Conservation (phyloP, 1,140 invertebrate genomes). For the Aphelinus certus region DNA sequence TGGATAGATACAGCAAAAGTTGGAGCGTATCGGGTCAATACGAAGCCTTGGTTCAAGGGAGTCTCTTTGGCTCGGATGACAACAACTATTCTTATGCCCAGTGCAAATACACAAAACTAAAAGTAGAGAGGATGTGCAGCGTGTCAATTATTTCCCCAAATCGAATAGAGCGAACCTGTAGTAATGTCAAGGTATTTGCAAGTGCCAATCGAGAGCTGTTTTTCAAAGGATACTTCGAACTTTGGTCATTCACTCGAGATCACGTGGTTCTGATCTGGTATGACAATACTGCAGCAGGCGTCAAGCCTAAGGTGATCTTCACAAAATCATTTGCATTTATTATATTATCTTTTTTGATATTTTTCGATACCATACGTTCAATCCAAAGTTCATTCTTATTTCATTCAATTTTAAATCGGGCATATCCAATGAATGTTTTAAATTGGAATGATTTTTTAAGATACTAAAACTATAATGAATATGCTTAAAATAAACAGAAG, state of each 20-base stretch:
- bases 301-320: no score
- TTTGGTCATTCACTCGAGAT: neutral
- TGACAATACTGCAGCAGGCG: neutral
- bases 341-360: no score
- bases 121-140: neutral
- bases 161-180: neutral
- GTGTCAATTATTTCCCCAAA: neutral
- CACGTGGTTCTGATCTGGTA: neutral
- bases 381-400: no score
- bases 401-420: no score
- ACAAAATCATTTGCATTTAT: no score
- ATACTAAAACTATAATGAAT: no score
- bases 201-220: neutral
- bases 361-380: no score
- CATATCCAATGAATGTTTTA: no score
- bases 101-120: neutral
- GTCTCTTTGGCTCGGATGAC: slow-evolving; percentile 3
- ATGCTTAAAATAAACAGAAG: neutral
- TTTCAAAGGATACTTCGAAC: slow-evolving; percentile 15
- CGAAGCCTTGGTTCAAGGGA: slow-evolving; percentile 8
- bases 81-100: neutral
- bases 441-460: neutral
- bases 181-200: neutral
- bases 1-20: no score
- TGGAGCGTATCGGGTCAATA: no score